Evolutionary conservation across 2,888 invertebrate genomes (phyloP).

Genomic region (Apotomis betuletana): DNA sequence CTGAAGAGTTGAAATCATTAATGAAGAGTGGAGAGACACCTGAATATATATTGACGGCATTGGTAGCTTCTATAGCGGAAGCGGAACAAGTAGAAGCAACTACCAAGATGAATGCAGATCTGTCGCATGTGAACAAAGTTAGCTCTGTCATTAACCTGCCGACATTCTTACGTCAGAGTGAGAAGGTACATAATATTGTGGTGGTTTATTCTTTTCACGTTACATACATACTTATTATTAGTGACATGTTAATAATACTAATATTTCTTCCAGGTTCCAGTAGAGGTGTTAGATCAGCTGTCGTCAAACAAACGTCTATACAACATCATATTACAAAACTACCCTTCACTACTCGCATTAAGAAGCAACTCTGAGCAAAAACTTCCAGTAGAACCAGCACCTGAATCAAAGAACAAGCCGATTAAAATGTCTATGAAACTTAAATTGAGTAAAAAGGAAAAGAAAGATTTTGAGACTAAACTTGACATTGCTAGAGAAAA

Average conservation of each 20-base stretch:
- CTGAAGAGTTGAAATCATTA: constrained; percentile 86
- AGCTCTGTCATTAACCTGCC: constrained; percentile 91
- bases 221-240: not conserved
- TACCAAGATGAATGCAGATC: constrained; percentile 76
- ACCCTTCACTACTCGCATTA: constrained; percentile 86
- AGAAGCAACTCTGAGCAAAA: constrained; percentile 86
- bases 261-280: constrained; percentile 82
- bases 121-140: constrained; percentile 70
- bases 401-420: constrained; percentile 74
- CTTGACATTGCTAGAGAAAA: constrained; percentile 70
- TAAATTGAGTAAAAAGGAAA: constrained; percentile 71
- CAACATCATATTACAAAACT: constrained; percentile 88
- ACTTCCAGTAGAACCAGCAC: constrained; percentile 68
- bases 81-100: constrained; percentile 76
- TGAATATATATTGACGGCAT: constrained; percentile 85
- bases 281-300: constrained; percentile 87
- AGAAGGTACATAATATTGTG: constrained; percentile 79
- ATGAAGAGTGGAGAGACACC: constrained; percentile 88
- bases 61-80: constrained; percentile 84
- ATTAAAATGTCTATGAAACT: constrained; percentile 86
- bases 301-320: constrained; percentile 85
- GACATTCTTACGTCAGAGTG: constrained; percentile 89
- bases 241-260: not conserved
- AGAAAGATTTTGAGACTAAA: constrained; percentile 74
- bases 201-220: constrained; percentile 4